A percentile compares a stretch with the other conserved stretches of the same genome.
These are phyloP conservation scores for Pavo muticus DNA, from an alignment of 2,113 vertebrate genomes.

Conservation along the genomic window DNA sequence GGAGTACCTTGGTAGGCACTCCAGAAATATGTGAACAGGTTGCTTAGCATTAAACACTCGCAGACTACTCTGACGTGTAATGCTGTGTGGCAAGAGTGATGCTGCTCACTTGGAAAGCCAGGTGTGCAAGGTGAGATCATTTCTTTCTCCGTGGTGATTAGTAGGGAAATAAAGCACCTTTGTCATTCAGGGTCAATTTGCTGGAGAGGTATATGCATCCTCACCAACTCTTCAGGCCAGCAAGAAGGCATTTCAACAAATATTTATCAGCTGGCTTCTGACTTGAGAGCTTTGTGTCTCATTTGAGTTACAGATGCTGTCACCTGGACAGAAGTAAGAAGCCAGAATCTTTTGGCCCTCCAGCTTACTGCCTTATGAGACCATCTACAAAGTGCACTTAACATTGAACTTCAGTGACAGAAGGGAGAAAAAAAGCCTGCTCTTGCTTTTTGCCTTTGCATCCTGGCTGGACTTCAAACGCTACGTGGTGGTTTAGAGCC, in stretches of 20 bases:
- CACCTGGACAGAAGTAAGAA: background rate
- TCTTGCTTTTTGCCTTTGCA: background rate
- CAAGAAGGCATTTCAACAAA: background rate
- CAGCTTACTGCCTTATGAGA: background rate
- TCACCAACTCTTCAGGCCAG: background rate
- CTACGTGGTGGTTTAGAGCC: background rate
- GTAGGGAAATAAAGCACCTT: background rate
- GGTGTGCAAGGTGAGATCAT: background rate
- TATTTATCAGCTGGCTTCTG: background rate
- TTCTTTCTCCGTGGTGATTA: background rate
- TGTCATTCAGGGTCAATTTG: background rate
- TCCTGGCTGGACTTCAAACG: background rate
- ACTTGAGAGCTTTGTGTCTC: background rate
- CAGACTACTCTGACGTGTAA: background rate
- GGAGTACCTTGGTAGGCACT: background rate
- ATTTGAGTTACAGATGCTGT: background rate
- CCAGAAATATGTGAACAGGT: background rate
- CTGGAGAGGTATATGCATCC: background rate
- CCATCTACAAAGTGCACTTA: background rate
- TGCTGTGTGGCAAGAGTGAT: background rate
- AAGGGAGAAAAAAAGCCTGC: accelerated
- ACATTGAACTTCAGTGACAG: background rate
- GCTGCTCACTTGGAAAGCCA: background rate
- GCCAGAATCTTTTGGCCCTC: background rate
- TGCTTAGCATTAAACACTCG: background rate